Evolutionary conservation across 2,888 invertebrate genomes (phyloP).

Genomic region (Drosophila mayaguana): DNA sequence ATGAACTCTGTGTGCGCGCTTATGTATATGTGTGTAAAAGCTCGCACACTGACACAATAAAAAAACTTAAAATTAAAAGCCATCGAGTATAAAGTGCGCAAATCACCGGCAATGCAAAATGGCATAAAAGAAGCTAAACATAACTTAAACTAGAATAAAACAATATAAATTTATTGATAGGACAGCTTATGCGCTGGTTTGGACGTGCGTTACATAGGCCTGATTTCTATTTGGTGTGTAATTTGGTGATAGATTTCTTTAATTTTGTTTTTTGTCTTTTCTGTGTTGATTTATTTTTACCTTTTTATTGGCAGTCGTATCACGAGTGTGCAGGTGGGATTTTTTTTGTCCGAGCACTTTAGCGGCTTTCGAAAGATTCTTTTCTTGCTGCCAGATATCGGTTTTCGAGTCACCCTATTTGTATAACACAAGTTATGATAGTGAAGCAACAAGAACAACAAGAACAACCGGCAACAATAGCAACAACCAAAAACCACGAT

Average conservation of each 20-base stretch:
- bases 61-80: constrained; percentile 45
- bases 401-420: constrained; percentile 85
- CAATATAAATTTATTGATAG: constrained; percentile 18
- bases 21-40: constrained; percentile 17
- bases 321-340: constrained; percentile 86
- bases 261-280: not conserved
- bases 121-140: constrained; percentile 38
- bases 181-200: constrained; percentile 23
- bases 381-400: constrained; percentile 86
- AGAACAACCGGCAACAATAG: constrained; percentile 15
- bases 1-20: constrained; percentile 4
- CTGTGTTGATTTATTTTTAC: constrained; percentile 72
- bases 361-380: constrained; percentile 86
- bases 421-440: constrained; percentile 61
- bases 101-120: constrained; percentile 54
- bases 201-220: constrained; percentile 33
- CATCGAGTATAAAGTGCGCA: constrained; percentile 47
- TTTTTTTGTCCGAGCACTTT: constrained; percentile 87
- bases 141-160: constrained; percentile 37
- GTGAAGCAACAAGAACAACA: constrained; percentile 40
- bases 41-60: constrained; percentile 16
- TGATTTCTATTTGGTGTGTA: constrained; percentile 42
- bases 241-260: constrained; percentile 20
- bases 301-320: constrained; percentile 85
- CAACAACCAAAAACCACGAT: constrained; percentile 25